Evolutionary conservation across 2,113 vertebrate genomes (phyloP), one percentile per base, ranked within the genome.

Genomic region (Pangasianodon hypophthalmus): DNA sequence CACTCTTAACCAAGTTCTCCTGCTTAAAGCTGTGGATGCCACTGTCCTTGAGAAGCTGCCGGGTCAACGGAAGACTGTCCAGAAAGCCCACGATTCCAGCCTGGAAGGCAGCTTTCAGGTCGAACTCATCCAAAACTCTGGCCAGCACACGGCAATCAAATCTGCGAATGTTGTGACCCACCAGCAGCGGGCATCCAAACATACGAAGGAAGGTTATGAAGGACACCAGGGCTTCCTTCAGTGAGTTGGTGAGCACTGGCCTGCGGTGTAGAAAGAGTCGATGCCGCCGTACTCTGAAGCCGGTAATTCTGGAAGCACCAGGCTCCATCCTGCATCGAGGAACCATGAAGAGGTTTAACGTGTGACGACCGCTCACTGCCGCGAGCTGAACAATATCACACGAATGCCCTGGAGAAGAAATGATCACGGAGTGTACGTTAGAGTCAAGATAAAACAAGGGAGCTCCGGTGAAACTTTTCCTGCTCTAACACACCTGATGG

Each of bases 311-410:
- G 56, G 94, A 87, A 0, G 96, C 96, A 0, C 92, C 90, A 6
- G 58, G 89, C 26, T 95, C 88, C 69, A 96, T 93, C 4, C 21
- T 92, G 71, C 92, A 86, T 10, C 91, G 92, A 4, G 96, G 96
- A 79, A 95, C 50, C 48, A 93, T 79, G 58, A 95, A 95, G 26
- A 94, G 93, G 92, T 96, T 96, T 67, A 96, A 91, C 0, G 91
- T 95, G 91, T 94, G 93, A 26, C 87, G 83, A 6, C 94, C 94
- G 4, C 95, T 94, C 60, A 96, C 94, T 0, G 95, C 95, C 0
- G 96, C 94, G 88, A 96, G 92, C 93, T 96, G 96, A 88, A 96
- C 88, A 1, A 96, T 95, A n/a, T 96, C 94, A 93, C 94, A 96
- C 0, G 80, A 87, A 6, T 54, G 60, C 85, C 89, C 94, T 96